Conservation (phyloP, 1,140 invertebrate species). For the Hycleus cichorii region DNA sequence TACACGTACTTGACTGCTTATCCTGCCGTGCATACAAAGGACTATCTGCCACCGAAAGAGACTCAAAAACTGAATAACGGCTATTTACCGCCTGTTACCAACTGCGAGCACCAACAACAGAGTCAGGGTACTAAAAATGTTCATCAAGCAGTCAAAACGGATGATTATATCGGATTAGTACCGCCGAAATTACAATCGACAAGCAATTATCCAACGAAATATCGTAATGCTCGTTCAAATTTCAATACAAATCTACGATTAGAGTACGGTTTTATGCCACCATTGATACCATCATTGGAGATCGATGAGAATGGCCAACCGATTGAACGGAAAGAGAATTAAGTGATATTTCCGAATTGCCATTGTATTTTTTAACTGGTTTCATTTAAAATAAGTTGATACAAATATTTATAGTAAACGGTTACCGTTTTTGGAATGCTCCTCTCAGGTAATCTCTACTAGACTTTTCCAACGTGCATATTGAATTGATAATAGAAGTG, state of each 20-base stretch:
- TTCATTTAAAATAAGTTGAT: no score
- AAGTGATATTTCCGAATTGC: not conserved
- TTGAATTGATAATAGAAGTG: no score
- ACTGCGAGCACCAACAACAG: slow-evolving; percentile 4
- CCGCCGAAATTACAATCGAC: slow-evolving; percentile 34
- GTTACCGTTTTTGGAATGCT: slow-evolving; percentile 4
- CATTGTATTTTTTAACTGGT: not conserved
- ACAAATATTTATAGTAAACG: not conserved
- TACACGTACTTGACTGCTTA: no score
- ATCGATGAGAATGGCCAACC: slow-evolving; percentile 63
- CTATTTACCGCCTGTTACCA: slow-evolving; percentile 13
- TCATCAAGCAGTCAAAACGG: slow-evolving; percentile 5
- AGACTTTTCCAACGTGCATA: no score
- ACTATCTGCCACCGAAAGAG: slow-evolving; percentile 19
- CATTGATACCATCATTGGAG: slow-evolving; percentile 69
- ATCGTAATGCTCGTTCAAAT: slow-evolving; percentile 26
- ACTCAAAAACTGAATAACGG: slow-evolving; percentile 18
- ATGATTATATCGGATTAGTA: slow-evolving; percentile 41
- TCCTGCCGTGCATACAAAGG: slow-evolving; percentile 1
- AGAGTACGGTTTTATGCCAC: slow-evolving; percentile 76
- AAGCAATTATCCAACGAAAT: slow-evolving; percentile 22
- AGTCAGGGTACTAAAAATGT: slow-evolving; percentile 6
- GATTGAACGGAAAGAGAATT: slow-evolving; percentile 36
- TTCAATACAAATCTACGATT: slow-evolving; percentile 54
- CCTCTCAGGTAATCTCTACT: slow-evolving; percentile 2